Base-by-base conservation (phyloP, 2,888 invertebrate genomes). In the Drosophila cyrtoloma region DNA sequence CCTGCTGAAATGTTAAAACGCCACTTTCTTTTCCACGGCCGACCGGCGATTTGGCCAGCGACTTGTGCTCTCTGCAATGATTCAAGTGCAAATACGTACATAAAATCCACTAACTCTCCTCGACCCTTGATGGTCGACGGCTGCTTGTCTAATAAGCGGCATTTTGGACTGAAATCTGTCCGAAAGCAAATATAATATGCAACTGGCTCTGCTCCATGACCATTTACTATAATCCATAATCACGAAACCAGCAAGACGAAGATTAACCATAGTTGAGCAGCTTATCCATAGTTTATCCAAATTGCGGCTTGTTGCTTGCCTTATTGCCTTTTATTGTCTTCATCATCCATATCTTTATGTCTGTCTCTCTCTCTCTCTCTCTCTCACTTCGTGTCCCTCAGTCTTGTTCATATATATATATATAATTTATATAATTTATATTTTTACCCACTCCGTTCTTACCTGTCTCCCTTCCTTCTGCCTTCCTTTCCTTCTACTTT, bases 1-100 rank as follows among this genome's bases (percentile, higher is more conserved):
- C 93, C 66, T 93, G 93, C 68, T 93, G 93, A 69, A 93, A 92
- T 50, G 93, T 93, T 50, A 93, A 80, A 26, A 93, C 92, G 32
- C 93, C 91, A 63, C 89, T 86, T 42, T 84, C 88, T 44, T 84
- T 69, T 69, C 81, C 70, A 62, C 75, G 63, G 0, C 75, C 75
- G 4, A 70, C 33, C 16, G 92, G 92, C 33, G 92, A 92, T 71
- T 92, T 93, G 28, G 85, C 89, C 71, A 90, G 67, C 12, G 87
- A 71, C 69, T 91, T 89, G 68, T 92, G 90, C 61, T 93, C 93
- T 63, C 93, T 93, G 82, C 3, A 82, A 84, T 22, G n/a, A 57
- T 47, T 26, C 26, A 47, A 61, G 39, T 50, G 16, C 35, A 57
- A 35, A 37, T n/a, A n/a, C 26, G 50, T 35, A 52, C 26, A 50